These are phyloP conservation scores for Erithacus rubecula DNA, from an alignment of 2,797 vertebrate species.

Conservation along the genomic window DNA sequence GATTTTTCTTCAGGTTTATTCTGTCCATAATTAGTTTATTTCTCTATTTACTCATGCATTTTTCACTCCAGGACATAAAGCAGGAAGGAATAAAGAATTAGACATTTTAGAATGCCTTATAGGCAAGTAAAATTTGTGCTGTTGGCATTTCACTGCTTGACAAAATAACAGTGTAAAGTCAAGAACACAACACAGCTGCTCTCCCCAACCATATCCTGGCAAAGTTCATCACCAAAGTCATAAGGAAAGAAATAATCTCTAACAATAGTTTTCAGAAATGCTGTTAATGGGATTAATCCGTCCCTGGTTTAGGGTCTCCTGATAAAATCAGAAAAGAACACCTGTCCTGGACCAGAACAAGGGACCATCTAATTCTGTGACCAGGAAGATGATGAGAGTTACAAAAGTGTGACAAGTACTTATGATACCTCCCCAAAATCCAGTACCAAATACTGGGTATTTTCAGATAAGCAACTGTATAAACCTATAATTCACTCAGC, in stretches of 20 bases:
- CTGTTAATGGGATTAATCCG: neutral
- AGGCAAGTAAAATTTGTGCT: neutral
- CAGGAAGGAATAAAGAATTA: neutral
- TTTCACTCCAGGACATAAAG: neutral
- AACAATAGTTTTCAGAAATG: neutral
- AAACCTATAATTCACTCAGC: neutral
- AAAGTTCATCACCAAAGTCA: neutral
- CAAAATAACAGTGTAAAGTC: neutral
- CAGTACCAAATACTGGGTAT: neutral
- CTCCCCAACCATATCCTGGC: neutral
- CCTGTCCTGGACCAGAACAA: neutral
- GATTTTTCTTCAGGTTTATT: neutral
- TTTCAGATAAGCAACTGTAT: neutral
- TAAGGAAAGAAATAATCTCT: neutral
- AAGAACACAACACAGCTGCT: neutral
- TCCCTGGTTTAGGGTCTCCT: neutral
- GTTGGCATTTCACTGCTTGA: neutral
- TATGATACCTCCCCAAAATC: neutral
- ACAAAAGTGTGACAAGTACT: neutral
- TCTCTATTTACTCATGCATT: neutral
- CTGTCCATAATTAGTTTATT: neutral
- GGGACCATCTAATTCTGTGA: neutral
- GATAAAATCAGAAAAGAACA: neutral
- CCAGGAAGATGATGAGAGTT: neutral
- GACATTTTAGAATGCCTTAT: neutral